Evolutionary conservation across 2,888 invertebrate genomes (phyloP).

Genomic region (Adineta ricciae): DNA sequence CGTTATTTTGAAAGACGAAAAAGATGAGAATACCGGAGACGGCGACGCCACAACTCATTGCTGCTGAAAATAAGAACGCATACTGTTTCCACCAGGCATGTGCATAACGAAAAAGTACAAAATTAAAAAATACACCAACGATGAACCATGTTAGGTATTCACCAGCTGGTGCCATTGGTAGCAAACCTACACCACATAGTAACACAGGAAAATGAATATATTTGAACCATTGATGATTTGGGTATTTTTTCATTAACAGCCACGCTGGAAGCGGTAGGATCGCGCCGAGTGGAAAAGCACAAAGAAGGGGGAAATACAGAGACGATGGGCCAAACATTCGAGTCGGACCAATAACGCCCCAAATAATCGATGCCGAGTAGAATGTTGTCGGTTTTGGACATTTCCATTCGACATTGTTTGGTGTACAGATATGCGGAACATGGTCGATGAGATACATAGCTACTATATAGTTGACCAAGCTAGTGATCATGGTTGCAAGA

Average conservation of each 20-base stretch:
- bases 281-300: background rate
- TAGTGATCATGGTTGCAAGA: background rate
- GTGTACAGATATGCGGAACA: background rate
- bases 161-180: background rate
- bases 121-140: background rate
- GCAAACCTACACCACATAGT: background rate
- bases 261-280: background rate
- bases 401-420: background rate
- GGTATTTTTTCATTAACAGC: background rate
- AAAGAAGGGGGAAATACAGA: background rate
- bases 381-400: background rate
- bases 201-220: background rate
- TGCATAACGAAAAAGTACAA: background rate
- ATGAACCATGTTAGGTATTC: background rate
- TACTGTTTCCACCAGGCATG: background rate
- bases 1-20: background rate
- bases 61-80: background rate
- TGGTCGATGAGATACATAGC: background rate
- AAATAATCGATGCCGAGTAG: background rate
- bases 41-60: background rate
- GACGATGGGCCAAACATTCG: no score
- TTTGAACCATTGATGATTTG: background rate
- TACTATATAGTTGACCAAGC: background rate
- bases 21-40: background rate
- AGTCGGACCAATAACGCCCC: background rate